A percentile compares a stretch with the other conserved stretches of the same genome.
Evolutionary conservation across 2,113 vertebrate species (phyloP).

Genomic region (Siniperca knerii): DNA sequence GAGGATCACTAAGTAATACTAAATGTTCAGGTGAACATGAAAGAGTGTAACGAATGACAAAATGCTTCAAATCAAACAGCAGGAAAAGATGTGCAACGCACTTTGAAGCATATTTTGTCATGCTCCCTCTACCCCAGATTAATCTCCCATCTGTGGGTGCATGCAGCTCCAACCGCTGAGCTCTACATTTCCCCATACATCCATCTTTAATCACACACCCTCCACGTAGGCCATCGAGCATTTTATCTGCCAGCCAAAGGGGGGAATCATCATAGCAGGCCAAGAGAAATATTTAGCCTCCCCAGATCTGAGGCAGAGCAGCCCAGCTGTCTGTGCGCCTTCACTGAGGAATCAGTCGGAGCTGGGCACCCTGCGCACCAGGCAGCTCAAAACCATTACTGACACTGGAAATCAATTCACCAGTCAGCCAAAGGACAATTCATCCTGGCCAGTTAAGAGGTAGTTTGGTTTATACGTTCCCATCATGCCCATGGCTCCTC

Average conservation of each 20-base stretch:
- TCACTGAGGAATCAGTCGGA: background rate
- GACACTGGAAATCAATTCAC: conserved; percentile 50
- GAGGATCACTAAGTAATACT: conserved; percentile 32
- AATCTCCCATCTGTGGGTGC: conserved; percentile 47
- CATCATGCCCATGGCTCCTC: background rate
- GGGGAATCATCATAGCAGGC: conserved; percentile 16
- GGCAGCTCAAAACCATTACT: conserved; percentile 24
- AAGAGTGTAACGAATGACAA: conserved; percentile 31
- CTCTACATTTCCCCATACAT: conserved; percentile 35
- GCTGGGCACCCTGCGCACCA: conserved; percentile 11
- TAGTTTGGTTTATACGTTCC: conserved; percentile 30
- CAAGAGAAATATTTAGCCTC: conserved; percentile 53
- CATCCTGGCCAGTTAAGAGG: conserved; percentile 29
- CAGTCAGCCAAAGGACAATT: conserved; percentile 36
- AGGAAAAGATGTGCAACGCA: conserved; percentile 25
- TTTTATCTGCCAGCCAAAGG: conserved; percentile 51
- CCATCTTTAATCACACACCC: conserved; percentile 61
- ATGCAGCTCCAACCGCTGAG: conserved; percentile 31
- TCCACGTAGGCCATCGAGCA: conserved; percentile 46
- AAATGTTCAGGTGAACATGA: conserved; percentile 38
- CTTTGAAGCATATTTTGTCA: conserved; percentile 61
- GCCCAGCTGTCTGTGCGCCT: conserved; percentile 18
- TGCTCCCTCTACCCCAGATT: conserved; percentile 36
- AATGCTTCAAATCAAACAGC: conserved; percentile 48
- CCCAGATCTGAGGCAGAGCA: conserved; percentile 14